A percentile compares a stretch with the other conserved stretches of the same genome.
phyloP scores from a whole-genome alignment of 2,113 vertebrate species.

The Bolborhynchus lineola region DNA sequence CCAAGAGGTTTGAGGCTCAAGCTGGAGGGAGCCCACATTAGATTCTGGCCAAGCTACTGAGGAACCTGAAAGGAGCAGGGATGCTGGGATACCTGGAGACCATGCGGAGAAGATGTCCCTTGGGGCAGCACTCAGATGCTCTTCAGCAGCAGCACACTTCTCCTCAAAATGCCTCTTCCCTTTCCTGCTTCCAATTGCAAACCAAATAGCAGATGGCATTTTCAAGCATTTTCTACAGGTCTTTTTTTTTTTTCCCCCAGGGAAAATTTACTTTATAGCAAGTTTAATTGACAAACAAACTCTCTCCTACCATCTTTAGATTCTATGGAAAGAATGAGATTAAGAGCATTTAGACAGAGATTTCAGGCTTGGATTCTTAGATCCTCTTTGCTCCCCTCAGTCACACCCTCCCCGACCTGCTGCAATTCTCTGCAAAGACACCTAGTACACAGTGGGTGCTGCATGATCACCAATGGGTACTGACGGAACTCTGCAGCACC shows the following conservation, averaged over 20 bases:
- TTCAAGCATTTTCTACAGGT: not conserved
- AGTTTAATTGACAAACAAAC: not conserved
- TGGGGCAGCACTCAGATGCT: not conserved
- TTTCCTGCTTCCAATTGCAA: not conserved
- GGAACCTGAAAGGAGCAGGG: not conserved
- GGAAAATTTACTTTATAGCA: not conserved
- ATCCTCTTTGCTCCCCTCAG: not conserved
- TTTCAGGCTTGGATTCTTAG: not conserved
- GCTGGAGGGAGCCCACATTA: not conserved
- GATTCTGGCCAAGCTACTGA: not conserved
- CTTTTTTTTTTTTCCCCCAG: not conserved
- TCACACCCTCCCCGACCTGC: accelerated
- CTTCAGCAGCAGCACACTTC: not conserved
- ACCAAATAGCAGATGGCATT: not conserved
- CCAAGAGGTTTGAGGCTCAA: not conserved
- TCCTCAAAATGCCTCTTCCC: not conserved
- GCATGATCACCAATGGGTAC: not conserved
- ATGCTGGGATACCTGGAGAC: not conserved
- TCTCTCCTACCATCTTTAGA: not conserved
- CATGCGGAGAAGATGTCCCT: not conserved
- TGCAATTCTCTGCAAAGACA: not conserved
- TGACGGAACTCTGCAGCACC: not conserved
- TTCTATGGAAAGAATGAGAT: not conserved
- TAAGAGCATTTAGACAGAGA: not conserved
- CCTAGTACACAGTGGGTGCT: not conserved